These are phyloP conservation scores for Columba guinea DNA, from an alignment of 2,797 vertebrate genomes.

Conservation along the genomic window DNA sequence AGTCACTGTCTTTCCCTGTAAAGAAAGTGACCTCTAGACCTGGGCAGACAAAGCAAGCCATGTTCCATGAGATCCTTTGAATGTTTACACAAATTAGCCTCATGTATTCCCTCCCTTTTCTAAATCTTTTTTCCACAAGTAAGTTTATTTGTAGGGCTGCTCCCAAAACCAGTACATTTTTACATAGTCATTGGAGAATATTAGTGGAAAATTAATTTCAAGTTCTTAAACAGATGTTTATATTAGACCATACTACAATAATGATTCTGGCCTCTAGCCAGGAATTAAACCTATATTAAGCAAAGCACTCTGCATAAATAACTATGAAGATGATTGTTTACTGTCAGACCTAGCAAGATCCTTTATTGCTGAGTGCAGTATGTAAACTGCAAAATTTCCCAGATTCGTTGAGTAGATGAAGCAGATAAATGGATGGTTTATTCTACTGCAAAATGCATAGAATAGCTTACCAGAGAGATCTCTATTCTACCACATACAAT, in stretches of 20 bases:
- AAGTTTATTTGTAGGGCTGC: slow-evolving; percentile 43
- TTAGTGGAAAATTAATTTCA: slow-evolving; percentile 62
- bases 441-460: not conserved
- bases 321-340: slow-evolving; percentile 18
- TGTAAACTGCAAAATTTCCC: not conserved
- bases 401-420: not conserved
- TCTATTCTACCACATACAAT: not conserved
- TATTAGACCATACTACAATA: slow-evolving; percentile 36
- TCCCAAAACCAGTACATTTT: not conserved
- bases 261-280: slow-evolving; percentile 25
- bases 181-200: slow-evolving; percentile 17
- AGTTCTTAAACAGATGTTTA: slow-evolving; percentile 55
- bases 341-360: not conserved
- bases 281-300: slow-evolving; percentile 34
- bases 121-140: slow-evolving; percentile 23
- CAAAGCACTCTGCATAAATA: slow-evolving; percentile 21
- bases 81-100: slow-evolving; percentile 31
- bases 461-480: not conserved
- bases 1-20: not conserved
- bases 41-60: not conserved
- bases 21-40: not conserved
- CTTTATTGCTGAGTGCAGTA: not conserved
- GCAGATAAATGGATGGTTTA: not conserved
- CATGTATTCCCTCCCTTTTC: not conserved
- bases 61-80: not conserved